Evolutionary conservation across 1,140 invertebrate genomes (phyloP).

Genomic region (Hylyphantes graminicola): DNA sequence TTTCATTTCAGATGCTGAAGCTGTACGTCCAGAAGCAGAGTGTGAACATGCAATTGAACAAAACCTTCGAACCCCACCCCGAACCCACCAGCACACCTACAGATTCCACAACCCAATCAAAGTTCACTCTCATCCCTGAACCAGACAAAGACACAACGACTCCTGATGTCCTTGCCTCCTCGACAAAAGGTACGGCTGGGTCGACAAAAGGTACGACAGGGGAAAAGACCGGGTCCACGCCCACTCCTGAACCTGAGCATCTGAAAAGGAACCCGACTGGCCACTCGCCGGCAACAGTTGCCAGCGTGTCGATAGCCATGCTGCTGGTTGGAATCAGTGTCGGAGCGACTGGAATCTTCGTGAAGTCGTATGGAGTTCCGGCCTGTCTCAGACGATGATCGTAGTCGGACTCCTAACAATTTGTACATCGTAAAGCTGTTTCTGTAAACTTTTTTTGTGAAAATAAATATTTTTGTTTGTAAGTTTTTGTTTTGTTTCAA

Average conservation of each 20-base stretch:
- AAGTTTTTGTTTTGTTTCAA: too few species aligned
- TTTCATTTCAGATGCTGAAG: slow-evolving; percentile 7
- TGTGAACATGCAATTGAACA: slow-evolving; percentile 12
- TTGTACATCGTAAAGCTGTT: too few species aligned
- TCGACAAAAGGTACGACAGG: too few species aligned
- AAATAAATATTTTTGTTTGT: too few species aligned
- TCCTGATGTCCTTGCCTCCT: too few species aligned
- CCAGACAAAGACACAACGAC: background rate
- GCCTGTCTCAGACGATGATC: background rate
- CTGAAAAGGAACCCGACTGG: background rate
- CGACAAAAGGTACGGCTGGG: background rate
- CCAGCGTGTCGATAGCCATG: slow-evolving; percentile 45
- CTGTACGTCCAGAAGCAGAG: background rate
- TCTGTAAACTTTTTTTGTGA: too few species aligned
- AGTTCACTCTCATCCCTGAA: slow-evolving; percentile 2
- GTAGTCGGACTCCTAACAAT: too few species aligned
- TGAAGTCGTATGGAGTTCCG: slow-evolving; percentile 18
- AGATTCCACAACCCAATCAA: background rate
- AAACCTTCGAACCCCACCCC: background rate
- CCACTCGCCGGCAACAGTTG: slow-evolving; percentile 11
- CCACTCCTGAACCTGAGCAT: too few species aligned
- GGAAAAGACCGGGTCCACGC: too few species aligned
- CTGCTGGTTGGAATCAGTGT: slow-evolving; percentile 35
- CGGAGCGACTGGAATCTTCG: slow-evolving; percentile 9
- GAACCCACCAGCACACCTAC: background rate